Percentiles rank a stretch among this genome's conserved stretches.
Conservation (phyloP, 2,797 vertebrate genomes). For the Paramormyrops hopkinsi region DNA sequence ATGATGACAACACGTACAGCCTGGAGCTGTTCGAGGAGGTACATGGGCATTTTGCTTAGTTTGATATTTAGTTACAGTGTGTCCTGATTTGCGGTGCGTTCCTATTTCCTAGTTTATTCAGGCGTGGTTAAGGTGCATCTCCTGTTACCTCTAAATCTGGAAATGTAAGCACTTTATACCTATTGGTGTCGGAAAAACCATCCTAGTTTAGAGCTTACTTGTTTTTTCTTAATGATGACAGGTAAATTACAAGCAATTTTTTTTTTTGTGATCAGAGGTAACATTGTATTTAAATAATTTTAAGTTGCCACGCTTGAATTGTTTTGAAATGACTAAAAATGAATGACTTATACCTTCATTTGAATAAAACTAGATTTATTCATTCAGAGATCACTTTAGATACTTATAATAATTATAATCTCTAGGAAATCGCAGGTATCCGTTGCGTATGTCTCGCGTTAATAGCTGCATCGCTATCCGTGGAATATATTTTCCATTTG, state of each 20-base stretch:
- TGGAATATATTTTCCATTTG: background rate
- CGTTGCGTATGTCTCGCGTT: background rate
- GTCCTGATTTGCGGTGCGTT: background rate
- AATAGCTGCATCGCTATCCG: background rate
- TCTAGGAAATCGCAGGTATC: background rate
- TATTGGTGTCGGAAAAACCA: background rate
- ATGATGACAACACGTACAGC: slow-evolving; percentile 98
- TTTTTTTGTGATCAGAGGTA: background rate
- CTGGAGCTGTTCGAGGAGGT: slow-evolving; percentile 97
- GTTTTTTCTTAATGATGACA: background rate
- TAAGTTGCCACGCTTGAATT: background rate
- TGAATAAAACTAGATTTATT: background rate
- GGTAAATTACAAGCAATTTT: background rate
- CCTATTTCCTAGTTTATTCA: background rate
- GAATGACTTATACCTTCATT: background rate
- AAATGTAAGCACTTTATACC: background rate
- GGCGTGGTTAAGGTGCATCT: background rate
- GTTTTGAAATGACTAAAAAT: background rate
- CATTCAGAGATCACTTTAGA: background rate
- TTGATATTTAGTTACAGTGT: background rate
- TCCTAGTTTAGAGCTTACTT: background rate
- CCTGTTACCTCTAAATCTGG: background rate
- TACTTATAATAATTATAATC: background rate
- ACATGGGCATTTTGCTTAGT: slow-evolving; percentile 14
- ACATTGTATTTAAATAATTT: background rate